Evolutionary conservation across 2,113 vertebrate genomes (phyloP).

Genomic region (Hemibagrus wyckioides): DNA sequence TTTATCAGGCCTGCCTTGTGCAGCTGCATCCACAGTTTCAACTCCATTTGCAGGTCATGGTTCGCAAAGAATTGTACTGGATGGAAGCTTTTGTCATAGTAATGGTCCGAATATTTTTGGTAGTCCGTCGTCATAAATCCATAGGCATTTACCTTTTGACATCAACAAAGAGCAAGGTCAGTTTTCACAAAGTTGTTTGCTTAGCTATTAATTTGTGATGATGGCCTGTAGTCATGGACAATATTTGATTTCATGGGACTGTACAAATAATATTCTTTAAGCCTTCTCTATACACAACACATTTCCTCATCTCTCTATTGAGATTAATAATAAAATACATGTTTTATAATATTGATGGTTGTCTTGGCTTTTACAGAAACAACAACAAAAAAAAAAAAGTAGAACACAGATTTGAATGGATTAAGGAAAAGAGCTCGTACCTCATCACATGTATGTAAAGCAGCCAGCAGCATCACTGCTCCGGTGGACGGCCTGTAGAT

Average conservation of each 20-base stretch:
- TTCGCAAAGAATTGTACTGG: conserved; percentile 70
- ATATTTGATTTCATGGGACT: background rate
- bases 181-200: background rate
- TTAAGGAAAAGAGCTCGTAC: conserved; percentile 52
- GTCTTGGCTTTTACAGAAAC: background rate
- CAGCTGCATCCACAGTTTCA: conserved; percentile 74
- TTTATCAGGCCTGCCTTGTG: conserved; percentile 63
- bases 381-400: background rate
- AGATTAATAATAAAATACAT: background rate
- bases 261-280: background rate
- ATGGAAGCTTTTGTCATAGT: conserved; percentile 64
- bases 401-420: background rate
- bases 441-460: conserved; percentile 79
- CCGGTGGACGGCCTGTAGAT: conserved; percentile 79
- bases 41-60: conserved; percentile 74
- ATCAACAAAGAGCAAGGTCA: background rate
- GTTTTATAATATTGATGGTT: background rate
- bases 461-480: conserved; percentile 78
- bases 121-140: conserved; percentile 79
- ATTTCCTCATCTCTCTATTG: background rate
- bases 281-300: background rate
- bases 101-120: conserved; percentile 73
- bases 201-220: background rate
- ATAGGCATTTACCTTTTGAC: conserved; percentile 76
- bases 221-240: background rate